phyloP scores from a whole-genome alignment of 2,888 invertebrate genomes.

The Tinea trinotella region DNA sequence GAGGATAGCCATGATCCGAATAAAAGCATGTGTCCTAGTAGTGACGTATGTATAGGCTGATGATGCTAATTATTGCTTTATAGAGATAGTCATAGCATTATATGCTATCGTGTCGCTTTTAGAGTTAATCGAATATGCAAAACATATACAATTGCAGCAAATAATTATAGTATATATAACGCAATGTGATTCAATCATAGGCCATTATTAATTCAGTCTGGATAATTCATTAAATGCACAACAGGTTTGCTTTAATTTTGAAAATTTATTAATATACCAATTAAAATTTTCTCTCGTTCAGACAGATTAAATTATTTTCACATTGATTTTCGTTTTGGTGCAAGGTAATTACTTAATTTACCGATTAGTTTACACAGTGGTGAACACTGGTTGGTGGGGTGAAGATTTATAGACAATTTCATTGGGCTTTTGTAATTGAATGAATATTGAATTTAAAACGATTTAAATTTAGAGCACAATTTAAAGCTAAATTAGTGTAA shows the following conservation, averaged over 20 bases:
- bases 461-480: constrained; percentile 11
- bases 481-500: background rate
- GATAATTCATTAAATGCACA: background rate
- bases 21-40: too few relatives aligned
- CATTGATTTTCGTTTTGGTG: constrained; percentile 54
- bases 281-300: constrained; percentile 21
- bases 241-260: background rate
- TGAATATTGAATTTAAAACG: constrained; percentile 8
- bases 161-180: background rate
- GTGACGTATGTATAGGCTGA: too few relatives aligned
- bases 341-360: constrained; percentile 56
- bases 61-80: too few relatives aligned
- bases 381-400: constrained; percentile 41
- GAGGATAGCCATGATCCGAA: too few relatives aligned
- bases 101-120: too few relatives aligned
- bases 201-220: too few relatives aligned
- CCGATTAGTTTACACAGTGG: constrained; percentile 53
- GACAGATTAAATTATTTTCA: constrained; percentile 58
- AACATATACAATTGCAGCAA: too few relatives aligned
- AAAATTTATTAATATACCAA: constrained; percentile 9
- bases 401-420: constrained; percentile 24
- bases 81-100: too few relatives aligned
- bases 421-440: constrained; percentile 14
- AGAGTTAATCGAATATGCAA: too few relatives aligned
- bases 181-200: background rate